Conservation (phyloP, 2,113 vertebrate genomes). For the Grus americana region DNA sequence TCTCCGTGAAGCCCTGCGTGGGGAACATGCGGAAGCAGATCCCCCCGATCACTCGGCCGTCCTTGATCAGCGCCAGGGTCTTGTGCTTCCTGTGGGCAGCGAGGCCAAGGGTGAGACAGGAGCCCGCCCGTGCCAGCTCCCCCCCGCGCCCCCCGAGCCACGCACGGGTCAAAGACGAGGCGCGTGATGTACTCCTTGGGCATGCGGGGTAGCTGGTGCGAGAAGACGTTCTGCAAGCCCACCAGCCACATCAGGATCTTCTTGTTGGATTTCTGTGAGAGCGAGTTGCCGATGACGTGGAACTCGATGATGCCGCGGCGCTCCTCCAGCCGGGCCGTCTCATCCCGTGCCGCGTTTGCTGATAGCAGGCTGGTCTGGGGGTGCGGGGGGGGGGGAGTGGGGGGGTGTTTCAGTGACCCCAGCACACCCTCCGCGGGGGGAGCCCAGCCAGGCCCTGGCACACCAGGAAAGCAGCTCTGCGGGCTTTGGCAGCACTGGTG, state of each 20-base stretch:
- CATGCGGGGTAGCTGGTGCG: slow-evolving; percentile 97
- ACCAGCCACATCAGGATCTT: slow-evolving; percentile 98
- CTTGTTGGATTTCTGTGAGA: slow-evolving; percentile 96
- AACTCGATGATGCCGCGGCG: slow-evolving; percentile 97
- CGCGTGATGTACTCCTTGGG: slow-evolving; percentile 99
- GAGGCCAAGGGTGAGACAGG: background rate
- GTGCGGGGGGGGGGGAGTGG: rapidly evolving
- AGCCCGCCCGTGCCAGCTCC: background rate
- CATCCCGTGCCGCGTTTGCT: slow-evolving; percentile 93
- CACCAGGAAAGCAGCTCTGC: background rate
- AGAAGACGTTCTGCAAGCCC: slow-evolving; percentile 97
- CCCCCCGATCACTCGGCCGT: slow-evolving; percentile 95
- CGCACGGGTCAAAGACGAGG: slow-evolving; percentile 97
- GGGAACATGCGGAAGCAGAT: slow-evolving; percentile 99
- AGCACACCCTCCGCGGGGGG: rapidly evolving
- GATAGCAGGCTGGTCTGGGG: slow-evolving; percentile 92
- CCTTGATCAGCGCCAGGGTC: slow-evolving; percentile 96
- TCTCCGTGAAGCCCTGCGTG: slow-evolving; percentile 98
- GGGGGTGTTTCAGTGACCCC: background rate
- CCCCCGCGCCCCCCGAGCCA: background rate
- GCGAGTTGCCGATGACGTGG: slow-evolving; percentile 96
- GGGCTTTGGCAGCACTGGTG: background rate
- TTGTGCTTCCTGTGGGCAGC: slow-evolving; percentile 89
- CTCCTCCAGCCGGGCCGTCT: slow-evolving; percentile 95
- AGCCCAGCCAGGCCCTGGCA: background rate